Evolutionary conservation across 2,113 vertebrate genomes (phyloP).

Genomic region (Ceyx cyanopectus): DNA sequence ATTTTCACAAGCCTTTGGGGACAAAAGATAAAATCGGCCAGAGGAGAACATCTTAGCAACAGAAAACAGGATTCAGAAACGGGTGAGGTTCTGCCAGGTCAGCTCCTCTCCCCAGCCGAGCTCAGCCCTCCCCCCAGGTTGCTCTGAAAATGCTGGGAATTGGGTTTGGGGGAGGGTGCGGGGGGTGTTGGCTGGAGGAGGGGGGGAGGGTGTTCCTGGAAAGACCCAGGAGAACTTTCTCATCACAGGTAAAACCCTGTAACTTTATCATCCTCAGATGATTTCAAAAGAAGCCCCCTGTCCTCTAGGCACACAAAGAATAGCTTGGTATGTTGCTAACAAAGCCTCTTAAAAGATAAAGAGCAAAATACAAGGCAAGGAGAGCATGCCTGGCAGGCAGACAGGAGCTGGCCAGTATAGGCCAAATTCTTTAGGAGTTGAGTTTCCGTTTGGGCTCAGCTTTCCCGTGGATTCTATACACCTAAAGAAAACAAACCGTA

Average conservation of each 20-base stretch:
- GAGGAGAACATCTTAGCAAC: background rate
- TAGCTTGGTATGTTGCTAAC: slow-evolving; percentile 64
- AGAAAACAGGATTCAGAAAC: background rate
- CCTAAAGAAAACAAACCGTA: slow-evolving; percentile 79
- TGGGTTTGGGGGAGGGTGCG: background rate
- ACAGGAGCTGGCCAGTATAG: slow-evolving; percentile 72
- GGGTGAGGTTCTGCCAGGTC: background rate
- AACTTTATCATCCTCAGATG: slow-evolving; percentile 61
- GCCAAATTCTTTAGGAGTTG: slow-evolving; percentile 78
- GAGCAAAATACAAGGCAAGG: slow-evolving; percentile 54
- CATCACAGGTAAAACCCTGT: slow-evolving; percentile 43
- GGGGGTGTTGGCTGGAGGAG: background rate
- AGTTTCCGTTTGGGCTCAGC: slow-evolving; percentile 78
- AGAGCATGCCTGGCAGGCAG: slow-evolving; percentile 75
- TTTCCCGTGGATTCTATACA: slow-evolving; percentile 73
- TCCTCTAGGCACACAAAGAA: slow-evolving; percentile 66
- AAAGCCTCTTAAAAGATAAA: slow-evolving; percentile 76
- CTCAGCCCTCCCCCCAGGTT: background rate
- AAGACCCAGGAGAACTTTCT: slow-evolving; percentile 36
- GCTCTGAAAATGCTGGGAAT: background rate
- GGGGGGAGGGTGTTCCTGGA: background rate
- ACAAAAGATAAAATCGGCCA: background rate
- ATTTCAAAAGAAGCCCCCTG: slow-evolving; percentile 32
- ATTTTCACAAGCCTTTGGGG: background rate
- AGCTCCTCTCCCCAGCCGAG: background rate